Conservation (phyloP, 2,888 invertebrate species). For the Epirrita christyi region DNA sequence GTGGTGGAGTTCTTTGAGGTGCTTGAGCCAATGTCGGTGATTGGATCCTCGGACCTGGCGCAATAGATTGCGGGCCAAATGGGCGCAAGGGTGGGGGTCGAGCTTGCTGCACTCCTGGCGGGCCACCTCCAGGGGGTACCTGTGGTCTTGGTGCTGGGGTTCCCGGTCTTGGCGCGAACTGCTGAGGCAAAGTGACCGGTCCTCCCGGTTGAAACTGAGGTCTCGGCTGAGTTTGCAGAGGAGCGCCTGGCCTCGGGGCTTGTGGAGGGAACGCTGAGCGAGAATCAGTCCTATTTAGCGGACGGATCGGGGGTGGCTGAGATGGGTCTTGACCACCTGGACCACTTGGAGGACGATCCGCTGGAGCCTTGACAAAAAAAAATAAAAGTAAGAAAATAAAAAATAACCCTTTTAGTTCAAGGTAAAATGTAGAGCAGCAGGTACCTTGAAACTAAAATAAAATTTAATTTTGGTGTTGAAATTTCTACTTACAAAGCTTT, state of each 20-base stretch:
- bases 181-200: conserved; percentile 64
- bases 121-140: conserved; percentile 54
- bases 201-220: conserved; percentile 79
- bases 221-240: conserved; percentile 59
- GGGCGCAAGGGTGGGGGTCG: conserved; percentile 66
- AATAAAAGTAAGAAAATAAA: conserved; percentile 6
- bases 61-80: conserved; percentile 68
- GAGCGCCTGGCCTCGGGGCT: conserved; percentile 58
- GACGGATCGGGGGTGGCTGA: conserved; percentile 64
- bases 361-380: conserved; percentile 64
- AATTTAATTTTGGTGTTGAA: conserved; percentile 18
- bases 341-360: conserved; percentile 68
- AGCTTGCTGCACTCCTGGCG: conserved; percentile 60
- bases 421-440: neutral
- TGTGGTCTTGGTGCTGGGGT: conserved; percentile 62
- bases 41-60: conserved; percentile 64
- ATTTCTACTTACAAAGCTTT: conserved; percentile 24
- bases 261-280: conserved; percentile 68
- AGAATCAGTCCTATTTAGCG: conserved; percentile 70
- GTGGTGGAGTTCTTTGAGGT: conserved; percentile 73
- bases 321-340: conserved; percentile 55
- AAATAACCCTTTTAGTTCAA: neutral
- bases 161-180: conserved; percentile 65
- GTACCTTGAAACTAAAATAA: conserved; percentile 19
- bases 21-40: conserved; percentile 60